Evolutionary conservation across 2,113 vertebrate species (phyloP).

Genomic region (Syrmaticus mikado): DNA sequence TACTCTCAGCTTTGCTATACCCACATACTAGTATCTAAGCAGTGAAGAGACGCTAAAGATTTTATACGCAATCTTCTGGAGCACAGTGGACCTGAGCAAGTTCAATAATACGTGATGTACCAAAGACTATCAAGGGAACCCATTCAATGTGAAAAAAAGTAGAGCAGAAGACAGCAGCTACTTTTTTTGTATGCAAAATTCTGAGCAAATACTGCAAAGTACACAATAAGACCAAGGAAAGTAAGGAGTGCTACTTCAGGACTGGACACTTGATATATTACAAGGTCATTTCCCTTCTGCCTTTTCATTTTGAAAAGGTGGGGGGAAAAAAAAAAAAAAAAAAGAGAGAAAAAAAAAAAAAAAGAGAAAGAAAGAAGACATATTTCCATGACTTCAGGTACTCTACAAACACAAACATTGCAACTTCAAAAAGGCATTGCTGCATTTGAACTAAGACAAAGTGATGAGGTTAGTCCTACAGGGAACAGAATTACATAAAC

Average conservation of each 20-base stretch:
- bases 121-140: conserved; percentile 19
- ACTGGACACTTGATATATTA: neutral
- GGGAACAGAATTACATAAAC: neutral
- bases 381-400: conserved; percentile 24
- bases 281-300: conserved; percentile 2
- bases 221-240: conserved; percentile 16
- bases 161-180: conserved; percentile 13
- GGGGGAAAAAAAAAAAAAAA: fast-evolving
- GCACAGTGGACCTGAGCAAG: conserved; percentile 17
- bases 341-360: fast-evolving
- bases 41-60: neutral
- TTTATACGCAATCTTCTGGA: conserved; percentile 24
- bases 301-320: neutral
- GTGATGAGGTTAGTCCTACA: neutral
- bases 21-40: neutral
- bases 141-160: conserved; percentile 21
- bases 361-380: neutral
- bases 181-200: conserved; percentile 14
- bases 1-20: neutral
- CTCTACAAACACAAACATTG: conserved; percentile 11
- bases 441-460: conserved; percentile 3
- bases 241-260: neutral
- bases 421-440: neutral
- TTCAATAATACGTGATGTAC: conserved; percentile 16
- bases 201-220: neutral